Percentiles rank a stretch among this genome's conserved stretches.
phyloP scores from a whole-genome alignment of 2,888 invertebrate species.

The Perdita meconis region DNA sequence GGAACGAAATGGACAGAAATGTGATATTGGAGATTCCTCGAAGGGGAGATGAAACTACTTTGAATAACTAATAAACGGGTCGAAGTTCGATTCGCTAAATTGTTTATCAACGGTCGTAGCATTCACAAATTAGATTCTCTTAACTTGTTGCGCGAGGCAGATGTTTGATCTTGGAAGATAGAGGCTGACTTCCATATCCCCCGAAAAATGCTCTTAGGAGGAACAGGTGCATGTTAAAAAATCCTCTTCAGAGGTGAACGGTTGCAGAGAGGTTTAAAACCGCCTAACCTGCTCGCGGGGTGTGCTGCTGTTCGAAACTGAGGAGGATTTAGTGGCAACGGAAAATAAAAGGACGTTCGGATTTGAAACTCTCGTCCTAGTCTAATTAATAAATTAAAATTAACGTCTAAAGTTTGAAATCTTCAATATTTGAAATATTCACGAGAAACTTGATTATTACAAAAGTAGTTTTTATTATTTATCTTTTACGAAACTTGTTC shows the following conservation, averaged over 20 bases:
- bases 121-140: conserved; percentile 56
- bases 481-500: neutral
- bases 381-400: neutral
- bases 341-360: conserved; percentile 14
- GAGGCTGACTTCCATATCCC: conserved; percentile 64
- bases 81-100: neutral
- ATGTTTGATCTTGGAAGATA: conserved; percentile 69
- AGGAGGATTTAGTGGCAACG: conserved; percentile 42
- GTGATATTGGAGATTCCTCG: too few species aligned
- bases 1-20: too few species aligned
- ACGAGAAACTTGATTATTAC: too few species aligned
- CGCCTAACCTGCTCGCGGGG: conserved; percentile 8
- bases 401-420: conserved; percentile 8
- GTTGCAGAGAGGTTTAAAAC: conserved; percentile 43
- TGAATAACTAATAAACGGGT: conserved; percentile 40
- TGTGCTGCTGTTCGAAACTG: conserved; percentile 12
- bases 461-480: neutral
- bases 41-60: too few species aligned
- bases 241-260: conserved; percentile 60
- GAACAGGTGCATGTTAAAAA: conserved; percentile 70
- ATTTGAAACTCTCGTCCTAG: neutral
- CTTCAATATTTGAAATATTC: neutral
- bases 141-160: conserved; percentile 66
- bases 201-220: conserved; percentile 65
- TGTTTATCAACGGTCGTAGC: conserved; percentile 28